phyloP scores from a whole-genome alignment of 2,113 vertebrate genomes.

The Zosterops hypoxanthus region DNA sequence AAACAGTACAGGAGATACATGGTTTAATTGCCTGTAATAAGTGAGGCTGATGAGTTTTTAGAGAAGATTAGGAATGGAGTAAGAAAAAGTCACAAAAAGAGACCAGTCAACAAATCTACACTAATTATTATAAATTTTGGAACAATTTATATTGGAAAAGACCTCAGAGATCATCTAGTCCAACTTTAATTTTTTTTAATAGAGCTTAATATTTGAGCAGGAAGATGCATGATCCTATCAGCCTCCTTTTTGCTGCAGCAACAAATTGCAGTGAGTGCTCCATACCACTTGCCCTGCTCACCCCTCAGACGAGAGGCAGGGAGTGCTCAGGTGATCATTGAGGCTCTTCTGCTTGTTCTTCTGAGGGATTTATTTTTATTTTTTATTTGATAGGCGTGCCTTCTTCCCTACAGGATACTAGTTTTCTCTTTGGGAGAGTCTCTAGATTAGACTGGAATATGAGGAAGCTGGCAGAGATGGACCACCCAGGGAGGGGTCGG shows the following conservation, averaged over 20 bases:
- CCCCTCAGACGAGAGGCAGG: neutral
- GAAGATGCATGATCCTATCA: neutral
- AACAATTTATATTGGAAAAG: neutral
- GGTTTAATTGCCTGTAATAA: neutral
- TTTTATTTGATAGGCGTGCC: neutral
- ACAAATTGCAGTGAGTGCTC: neutral
- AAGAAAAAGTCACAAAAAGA: neutral
- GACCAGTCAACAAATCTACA: neutral
- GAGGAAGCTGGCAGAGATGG: neutral
- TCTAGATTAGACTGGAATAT: neutral
- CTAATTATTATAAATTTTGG: neutral
- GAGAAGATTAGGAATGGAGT: neutral
- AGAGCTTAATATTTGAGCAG: neutral
- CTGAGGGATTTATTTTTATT: neutral
- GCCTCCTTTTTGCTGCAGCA: neutral
- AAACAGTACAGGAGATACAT: neutral
- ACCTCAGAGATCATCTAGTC: neutral
- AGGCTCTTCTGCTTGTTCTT: neutral
- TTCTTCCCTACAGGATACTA: neutral
- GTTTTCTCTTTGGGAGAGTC: neutral
- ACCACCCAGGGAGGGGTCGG: constrained; percentile 14
- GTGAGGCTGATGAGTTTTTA: neutral
- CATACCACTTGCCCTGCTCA: neutral
- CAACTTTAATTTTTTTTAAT: neutral
- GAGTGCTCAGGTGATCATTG: neutral